phyloP scores from a whole-genome alignment of 2,113 vertebrate genomes.

The Quiscalus mexicanus region DNA sequence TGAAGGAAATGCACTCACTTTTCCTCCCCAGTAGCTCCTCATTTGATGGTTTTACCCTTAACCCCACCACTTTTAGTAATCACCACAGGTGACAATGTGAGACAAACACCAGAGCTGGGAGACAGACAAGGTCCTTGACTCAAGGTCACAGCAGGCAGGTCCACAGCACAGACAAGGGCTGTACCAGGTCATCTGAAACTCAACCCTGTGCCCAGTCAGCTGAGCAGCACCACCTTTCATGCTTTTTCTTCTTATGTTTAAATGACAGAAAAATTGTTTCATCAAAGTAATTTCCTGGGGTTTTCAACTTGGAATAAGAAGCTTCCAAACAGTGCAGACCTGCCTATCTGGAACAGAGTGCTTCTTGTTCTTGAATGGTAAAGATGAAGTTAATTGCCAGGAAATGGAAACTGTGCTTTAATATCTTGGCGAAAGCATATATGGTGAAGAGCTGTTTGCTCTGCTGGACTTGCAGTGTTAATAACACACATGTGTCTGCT shows the following conservation, averaged over 20 bases:
- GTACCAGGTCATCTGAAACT: neutral
- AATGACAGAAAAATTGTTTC: neutral
- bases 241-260: neutral
- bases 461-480: neutral
- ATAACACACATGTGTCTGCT: neutral
- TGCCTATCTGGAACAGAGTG: neutral
- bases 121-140: neutral
- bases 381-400: neutral
- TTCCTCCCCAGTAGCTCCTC: neutral
- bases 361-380: neutral
- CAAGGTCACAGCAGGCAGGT: neutral
- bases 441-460: neutral
- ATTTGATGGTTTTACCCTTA: neutral
- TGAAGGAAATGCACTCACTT: neutral
- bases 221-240: neutral
- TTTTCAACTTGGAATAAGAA: neutral
- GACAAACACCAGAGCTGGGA: neutral
- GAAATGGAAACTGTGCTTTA: conserved; percentile 25
- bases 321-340: neutral
- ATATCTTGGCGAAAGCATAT: neutral
- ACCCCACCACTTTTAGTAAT: neutral
- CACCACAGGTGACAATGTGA: neutral
- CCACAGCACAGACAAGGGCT: neutral
- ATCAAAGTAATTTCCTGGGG: neutral
- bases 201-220: neutral